Conservation (phyloP, 2,113 vertebrate species). For the Marcusenius ussheri region DNA sequence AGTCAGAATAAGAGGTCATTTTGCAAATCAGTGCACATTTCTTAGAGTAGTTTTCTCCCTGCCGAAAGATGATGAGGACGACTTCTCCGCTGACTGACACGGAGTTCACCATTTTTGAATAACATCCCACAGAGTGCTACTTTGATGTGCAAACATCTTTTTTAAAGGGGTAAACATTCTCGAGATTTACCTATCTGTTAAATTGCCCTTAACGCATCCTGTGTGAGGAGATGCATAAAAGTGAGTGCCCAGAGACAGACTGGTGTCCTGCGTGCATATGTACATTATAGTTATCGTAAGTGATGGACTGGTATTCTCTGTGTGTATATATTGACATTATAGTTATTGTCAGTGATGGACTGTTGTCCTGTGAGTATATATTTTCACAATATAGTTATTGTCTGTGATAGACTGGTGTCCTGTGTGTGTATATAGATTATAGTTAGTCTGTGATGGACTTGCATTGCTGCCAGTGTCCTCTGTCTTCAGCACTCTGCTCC, state of each 20-base stretch:
- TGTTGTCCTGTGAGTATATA: not conserved
- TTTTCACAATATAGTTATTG: not conserved
- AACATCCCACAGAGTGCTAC: not conserved
- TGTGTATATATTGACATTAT: not conserved
- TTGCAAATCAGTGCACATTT: not conserved
- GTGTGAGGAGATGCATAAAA: not conserved
- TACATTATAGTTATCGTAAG: not conserved
- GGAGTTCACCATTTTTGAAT: not conserved
- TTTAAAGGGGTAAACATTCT: not conserved
- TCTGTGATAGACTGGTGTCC: not conserved
- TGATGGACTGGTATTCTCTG: not conserved
- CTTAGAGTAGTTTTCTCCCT: not conserved
- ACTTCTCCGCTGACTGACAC: not conserved
- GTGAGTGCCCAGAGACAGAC: not conserved
- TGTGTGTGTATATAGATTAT: not conserved
- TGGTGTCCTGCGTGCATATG: not conserved
- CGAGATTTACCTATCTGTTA: not conserved
- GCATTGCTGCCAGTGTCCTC: not conserved
- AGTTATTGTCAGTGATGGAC: not conserved
- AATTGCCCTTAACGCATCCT: not conserved
- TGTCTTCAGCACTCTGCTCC: not conserved
- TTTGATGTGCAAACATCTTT: not conserved
- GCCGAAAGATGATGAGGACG: not conserved
- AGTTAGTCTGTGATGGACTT: not conserved
- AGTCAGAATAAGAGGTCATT: not conserved